These are phyloP conservation scores for Cynaeus angustus DNA, from an alignment of 2,888 invertebrate genomes.

Conservation along the genomic window DNA sequence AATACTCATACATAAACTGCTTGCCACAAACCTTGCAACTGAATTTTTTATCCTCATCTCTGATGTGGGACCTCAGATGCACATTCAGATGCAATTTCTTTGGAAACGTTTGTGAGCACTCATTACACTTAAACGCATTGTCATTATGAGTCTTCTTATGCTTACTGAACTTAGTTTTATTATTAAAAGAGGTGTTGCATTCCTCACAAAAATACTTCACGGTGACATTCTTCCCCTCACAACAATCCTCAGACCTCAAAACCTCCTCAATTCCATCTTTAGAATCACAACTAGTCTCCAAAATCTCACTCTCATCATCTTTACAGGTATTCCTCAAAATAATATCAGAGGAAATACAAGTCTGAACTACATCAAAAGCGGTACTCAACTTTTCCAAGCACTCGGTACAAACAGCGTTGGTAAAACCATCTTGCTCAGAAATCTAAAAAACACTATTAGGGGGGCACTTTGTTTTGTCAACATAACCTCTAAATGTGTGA, in stretches of 20 bases:
- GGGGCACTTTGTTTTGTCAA: constrained; percentile 19
- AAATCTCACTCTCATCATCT: constrained; percentile 5
- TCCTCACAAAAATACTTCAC: constrained; percentile 57
- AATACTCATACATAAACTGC: constrained; percentile 62
- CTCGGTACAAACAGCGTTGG: constrained; percentile 16
- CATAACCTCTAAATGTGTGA: constrained; percentile 50
- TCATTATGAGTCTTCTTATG: constrained; percentile 59
- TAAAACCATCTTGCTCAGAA: constrained; percentile 25
- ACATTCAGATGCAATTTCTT: constrained; percentile 57
- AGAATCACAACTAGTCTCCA: constrained; percentile 20
- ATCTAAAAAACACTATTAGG: constrained; percentile 21
- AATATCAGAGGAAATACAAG: constrained; percentile 32
- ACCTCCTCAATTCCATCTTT: constrained; percentile 8
- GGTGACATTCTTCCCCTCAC: too few species aligned
- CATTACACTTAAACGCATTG: constrained; percentile 58
- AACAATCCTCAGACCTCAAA: too few species aligned
- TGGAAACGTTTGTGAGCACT: constrained; percentile 58
- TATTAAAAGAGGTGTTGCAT: constrained; percentile 57
- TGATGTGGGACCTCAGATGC: constrained; percentile 59
- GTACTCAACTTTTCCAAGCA: constrained; percentile 22
- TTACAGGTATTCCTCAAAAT: constrained; percentile 12
- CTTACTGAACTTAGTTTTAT: constrained; percentile 57
- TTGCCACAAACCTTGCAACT: constrained; percentile 60
- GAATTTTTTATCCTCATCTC: constrained; percentile 58
- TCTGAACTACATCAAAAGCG: constrained; percentile 25